phyloP scores from a whole-genome alignment of 92 coral and sea anemone genomes.

The Epizoanthus illoricatus region DNA sequence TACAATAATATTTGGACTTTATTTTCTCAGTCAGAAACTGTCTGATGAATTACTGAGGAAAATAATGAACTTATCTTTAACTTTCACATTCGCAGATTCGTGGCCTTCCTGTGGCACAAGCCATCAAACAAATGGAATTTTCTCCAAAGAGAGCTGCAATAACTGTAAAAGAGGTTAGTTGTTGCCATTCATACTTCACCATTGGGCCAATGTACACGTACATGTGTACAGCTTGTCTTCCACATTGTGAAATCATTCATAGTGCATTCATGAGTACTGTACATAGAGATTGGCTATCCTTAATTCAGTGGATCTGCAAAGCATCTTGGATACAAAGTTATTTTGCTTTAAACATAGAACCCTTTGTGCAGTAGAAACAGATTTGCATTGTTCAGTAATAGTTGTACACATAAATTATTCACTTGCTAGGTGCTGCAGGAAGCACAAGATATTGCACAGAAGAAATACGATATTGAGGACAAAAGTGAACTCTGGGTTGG shows the following conservation, averaged over 20 bases:
- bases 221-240: not conserved
- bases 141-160: slow-evolving; percentile 94
- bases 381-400: not conserved
- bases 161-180: slow-evolving; percentile 79
- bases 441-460: slow-evolving; percentile 73
- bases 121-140: slow-evolving; percentile 97
- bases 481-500: slow-evolving; percentile 86
- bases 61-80: not conserved
- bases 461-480: slow-evolving; percentile 75
- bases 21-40: too few species aligned
- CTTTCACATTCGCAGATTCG: slow-evolving; percentile 67
- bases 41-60: too few species aligned
- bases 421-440: slow-evolving; percentile 68
- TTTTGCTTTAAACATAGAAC: too few species aligned
- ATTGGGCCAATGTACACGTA: not conserved
- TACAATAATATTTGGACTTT: too few species aligned
- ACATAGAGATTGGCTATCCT: too few species aligned
- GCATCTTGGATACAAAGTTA: too few species aligned
- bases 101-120: slow-evolving; percentile 81
- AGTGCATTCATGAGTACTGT: too few species aligned
- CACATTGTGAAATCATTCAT: too few species aligned
- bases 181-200: too few species aligned
- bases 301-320: too few species aligned
- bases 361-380: too few species aligned
- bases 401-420: not conserved